Evolutionary conservation across 1,140 invertebrate species (phyloP).

Genomic region (Cydia splendana): DNA sequence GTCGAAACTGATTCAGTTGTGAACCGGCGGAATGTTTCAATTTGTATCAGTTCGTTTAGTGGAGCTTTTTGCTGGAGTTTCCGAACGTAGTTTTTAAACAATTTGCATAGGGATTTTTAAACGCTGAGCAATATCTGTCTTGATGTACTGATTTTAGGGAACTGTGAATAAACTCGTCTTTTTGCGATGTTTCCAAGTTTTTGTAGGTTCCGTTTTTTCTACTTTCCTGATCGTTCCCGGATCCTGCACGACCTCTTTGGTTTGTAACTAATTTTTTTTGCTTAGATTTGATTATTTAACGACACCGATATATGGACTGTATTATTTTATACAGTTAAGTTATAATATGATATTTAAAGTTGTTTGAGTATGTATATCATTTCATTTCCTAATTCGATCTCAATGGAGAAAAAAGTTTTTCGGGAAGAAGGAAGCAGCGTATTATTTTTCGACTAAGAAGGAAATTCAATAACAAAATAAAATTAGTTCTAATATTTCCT

Average conservation of each 20-base stretch:
- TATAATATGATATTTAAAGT: too few relatives aligned
- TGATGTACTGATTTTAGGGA: not conserved
- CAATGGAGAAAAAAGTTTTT: not conserved
- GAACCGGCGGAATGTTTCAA: slow-evolving; percentile 60
- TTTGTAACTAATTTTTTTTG: not conserved
- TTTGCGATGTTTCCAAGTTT: not conserved
- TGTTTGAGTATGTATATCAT: not conserved
- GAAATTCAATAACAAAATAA: slow-evolving; percentile 8
- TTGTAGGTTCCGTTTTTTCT: too few relatives aligned
- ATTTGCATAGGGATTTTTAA: not conserved
- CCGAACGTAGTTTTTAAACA: slow-evolving; percentile 9
- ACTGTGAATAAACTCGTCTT: not conserved
- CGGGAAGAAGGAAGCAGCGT: not conserved
- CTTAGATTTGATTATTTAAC: too few relatives aligned
- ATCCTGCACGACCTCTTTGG: not conserved
- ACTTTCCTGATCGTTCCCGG: not conserved
- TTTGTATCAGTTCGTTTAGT: slow-evolving; percentile 59
- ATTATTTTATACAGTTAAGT: not conserved
- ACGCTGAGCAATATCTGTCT: not conserved
- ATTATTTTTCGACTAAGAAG: not conserved
- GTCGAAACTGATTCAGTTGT: slow-evolving; percentile 64
- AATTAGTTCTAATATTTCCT: slow-evolving; percentile 13
- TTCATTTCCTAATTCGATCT: not conserved
- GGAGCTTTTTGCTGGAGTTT: slow-evolving; percentile 21
- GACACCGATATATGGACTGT: too few relatives aligned